Percentiles rank a stretch among this genome's conserved stretches.
Evolutionary conservation across 2,797 vertebrate genomes (phyloP).

Genomic region (Carapus acus): DNA sequence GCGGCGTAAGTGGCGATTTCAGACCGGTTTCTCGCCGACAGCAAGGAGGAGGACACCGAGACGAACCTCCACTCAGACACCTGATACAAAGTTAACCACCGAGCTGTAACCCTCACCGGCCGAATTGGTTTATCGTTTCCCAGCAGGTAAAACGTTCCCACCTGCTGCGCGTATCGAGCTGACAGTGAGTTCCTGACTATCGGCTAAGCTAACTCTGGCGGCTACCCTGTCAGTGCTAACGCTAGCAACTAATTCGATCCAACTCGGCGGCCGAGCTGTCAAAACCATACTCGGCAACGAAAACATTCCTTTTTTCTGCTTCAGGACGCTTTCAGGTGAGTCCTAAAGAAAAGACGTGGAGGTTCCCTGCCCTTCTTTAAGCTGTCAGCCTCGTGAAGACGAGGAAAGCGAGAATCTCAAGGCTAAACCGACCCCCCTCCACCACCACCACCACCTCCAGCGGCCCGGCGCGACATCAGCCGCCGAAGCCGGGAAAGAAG

Average conservation of each 20-base stretch:
- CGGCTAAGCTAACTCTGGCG: constrained; percentile 57
- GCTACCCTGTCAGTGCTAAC: constrained; percentile 44
- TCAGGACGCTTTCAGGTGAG: background rate
- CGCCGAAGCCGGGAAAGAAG: constrained; percentile 23
- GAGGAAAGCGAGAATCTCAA: constrained; percentile 29
- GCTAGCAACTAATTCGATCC: constrained; percentile 19
- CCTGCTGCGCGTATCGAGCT: background rate
- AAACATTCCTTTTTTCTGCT: background rate
- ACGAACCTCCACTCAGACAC: constrained; percentile 13
- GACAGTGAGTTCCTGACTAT: constrained; percentile 7
- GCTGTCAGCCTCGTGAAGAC: constrained; percentile 36
- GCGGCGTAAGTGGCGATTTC: constrained; percentile 41
- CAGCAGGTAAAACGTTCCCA: constrained; percentile 25
- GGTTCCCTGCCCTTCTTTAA: constrained; percentile 22
- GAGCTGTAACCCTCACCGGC: constrained; percentile 17
- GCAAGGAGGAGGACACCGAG: constrained; percentile 48
- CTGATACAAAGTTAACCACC: constrained; percentile 11
- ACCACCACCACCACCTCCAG: no score
- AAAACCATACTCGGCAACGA: background rate
- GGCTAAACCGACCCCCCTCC: constrained; percentile 46
- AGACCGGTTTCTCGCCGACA: constrained; percentile 61
- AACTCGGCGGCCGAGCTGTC: constrained; percentile 23
- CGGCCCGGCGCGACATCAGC: constrained; percentile 55
- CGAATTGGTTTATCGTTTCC: background rate
- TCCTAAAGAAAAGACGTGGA: background rate